Evolutionary conservation across 2,113 vertebrate species (phyloP).

Genomic region (Petaurus breviceps): DNA sequence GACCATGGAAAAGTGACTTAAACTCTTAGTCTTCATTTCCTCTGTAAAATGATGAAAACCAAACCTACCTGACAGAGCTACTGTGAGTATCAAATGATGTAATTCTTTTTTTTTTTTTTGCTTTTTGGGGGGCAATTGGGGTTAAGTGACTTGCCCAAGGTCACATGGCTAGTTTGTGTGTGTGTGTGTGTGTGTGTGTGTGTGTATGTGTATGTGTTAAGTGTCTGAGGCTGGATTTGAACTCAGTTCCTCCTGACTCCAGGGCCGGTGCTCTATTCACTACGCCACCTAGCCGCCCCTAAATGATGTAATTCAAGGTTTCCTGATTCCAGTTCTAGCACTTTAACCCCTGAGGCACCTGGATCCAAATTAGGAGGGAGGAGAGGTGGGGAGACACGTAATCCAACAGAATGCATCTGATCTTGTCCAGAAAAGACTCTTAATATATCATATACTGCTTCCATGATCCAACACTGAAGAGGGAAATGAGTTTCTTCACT

Average conservation of each 20-base stretch:
- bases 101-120: no score
- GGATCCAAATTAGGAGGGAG: background rate
- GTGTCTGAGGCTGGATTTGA: no score
- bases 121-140: no score
- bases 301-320: background rate
- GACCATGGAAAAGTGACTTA: background rate
- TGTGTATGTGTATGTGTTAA: no score
- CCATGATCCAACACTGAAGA: background rate
- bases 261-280: no score
- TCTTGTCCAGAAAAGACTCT: background rate
- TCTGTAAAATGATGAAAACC: background rate
- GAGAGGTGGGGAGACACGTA: background rate
- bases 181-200: no score
- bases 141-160: no score
- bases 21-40: background rate
- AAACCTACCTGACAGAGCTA: background rate
- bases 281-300: no score
- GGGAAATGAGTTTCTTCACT: background rate
- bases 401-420: background rate
- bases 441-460: background rate
- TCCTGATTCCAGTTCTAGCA: background rate
- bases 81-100: background rate
- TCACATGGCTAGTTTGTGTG: no score
- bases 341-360: background rate
- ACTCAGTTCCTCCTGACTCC: no score